Evolutionary conservation across 2,797 vertebrate genomes (phyloP).

Genomic region (Cottoperca gobio): DNA sequence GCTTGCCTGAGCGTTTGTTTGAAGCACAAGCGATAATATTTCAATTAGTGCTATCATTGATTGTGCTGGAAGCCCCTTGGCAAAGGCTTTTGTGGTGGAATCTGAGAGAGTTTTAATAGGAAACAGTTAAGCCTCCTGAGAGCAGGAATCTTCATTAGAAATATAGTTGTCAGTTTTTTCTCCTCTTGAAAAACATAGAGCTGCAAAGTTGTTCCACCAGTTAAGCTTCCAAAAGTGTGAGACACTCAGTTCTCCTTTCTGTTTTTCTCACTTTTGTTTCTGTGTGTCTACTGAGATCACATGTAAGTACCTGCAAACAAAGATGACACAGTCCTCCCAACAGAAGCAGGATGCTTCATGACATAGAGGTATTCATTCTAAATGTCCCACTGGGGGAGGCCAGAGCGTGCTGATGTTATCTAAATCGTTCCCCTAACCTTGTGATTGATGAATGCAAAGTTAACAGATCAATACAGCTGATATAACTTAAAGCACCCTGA

Average conservation of each 20-base stretch:
- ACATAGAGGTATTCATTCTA: constrained; percentile 26
- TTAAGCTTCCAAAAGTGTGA: not conserved
- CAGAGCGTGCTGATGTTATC: constrained; percentile 32
- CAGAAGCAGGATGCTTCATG: not conserved
- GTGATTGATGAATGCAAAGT: constrained; percentile 56
- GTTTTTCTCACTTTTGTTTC: not conserved
- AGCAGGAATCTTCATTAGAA: constrained; percentile 27
- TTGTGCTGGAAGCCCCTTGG: constrained; percentile 59
- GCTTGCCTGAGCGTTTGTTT: constrained; percentile 56
- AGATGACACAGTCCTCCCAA: constrained; percentile 13
- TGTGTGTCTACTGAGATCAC: not conserved
- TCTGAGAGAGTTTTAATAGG: constrained; percentile 45
- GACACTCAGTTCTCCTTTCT: not conserved
- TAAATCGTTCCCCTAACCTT: constrained; percentile 32
- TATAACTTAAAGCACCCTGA: constrained; percentile 32
- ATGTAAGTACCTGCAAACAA: constrained; percentile 7
- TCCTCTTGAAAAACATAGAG: constrained; percentile 1
- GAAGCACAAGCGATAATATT: constrained; percentile 72
- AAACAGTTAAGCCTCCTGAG: constrained; percentile 42
- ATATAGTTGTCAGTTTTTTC: constrained; percentile 24
- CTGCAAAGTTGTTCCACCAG: not conserved
- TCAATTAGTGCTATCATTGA: constrained; percentile 79
- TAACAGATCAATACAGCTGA: constrained; percentile 45
- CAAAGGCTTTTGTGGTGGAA: constrained; percentile 51
- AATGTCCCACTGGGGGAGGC: constrained; percentile 19